These are phyloP conservation scores for Ovis aries DNA, from an alignment of 2,113 vertebrate genomes.

Conservation along the genomic window ARS-UI_Ramb_v3.0 NC_056059.1:114619501-114620000, in stretches of 20 bases:
- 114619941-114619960: fast-evolving
- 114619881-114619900: not conserved
- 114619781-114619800: fast-evolving
- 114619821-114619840: fast-evolving
- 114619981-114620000: not conserved
- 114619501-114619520: fast-evolving
- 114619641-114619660: fast-evolving
- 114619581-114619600: not conserved
- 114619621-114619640: fast-evolving
- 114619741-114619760: not conserved
- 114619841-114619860: too few species aligned
- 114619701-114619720: fast-evolving
- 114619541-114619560: fast-evolving
- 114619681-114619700: fast-evolving
- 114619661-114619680: not conserved
- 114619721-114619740: fast-evolving
- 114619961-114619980: fast-evolving
- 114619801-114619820: fast-evolving
- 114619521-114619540: not conserved
- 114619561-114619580: not conserved
- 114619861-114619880: fast-evolving
- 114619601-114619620: not conserved
- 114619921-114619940: fast-evolving
- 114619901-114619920: fast-evolving
- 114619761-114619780: not conserved